Base-by-base conservation (phyloP, 2,797 vertebrate species). In the Melanotaenia pygmaea region DNA sequence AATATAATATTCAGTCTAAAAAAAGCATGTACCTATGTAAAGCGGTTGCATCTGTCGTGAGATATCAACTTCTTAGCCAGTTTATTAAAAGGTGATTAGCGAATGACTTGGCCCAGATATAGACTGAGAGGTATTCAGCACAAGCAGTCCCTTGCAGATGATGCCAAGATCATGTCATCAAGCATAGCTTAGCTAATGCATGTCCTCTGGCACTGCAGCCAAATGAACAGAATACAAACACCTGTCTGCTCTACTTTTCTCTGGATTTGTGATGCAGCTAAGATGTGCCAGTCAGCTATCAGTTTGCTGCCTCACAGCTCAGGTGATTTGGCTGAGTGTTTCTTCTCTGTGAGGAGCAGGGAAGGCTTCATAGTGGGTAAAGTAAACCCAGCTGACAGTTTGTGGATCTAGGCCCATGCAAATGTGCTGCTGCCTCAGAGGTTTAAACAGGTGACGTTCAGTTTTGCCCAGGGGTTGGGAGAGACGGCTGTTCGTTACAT, bases 381-480 rank as follows among this genome's bases (percentile, higher is more conserved):
- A 68, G 74, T 79, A 83, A 85, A 82, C 68, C 75, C 60, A 80
- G 53, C 67, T 78, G 87, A 89, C 92, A 85, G 88, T 92, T 90
- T 86, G 68, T 85, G 88, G 78, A 88, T 78, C 72, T 70, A 56
- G 79, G 79, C 81, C 87, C 82, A 94, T 94, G 94, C 92, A 95
- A 95, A 94, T 92, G 72, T 78, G 83, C 45, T 73, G 72, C 69
- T 56, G 54, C 61, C 79, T 53, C 70, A 22, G 60, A 83, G 68
- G 67, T 72, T 81, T 53, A 22, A 50, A 83, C 91, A 92, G 87
- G 82, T 85, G 86, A 83, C 68, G 32, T 83, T 86, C 87, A 64
- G 91, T 94, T 93, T 87, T 34, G 85, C 89, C 85, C 16, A 2
- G 30, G 88, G 89, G 76, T 64, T 35, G 59, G 76, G 80, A 81